Conservation (phyloP, 2,888 invertebrate genomes). For the Aleiodes alternator region DNA sequence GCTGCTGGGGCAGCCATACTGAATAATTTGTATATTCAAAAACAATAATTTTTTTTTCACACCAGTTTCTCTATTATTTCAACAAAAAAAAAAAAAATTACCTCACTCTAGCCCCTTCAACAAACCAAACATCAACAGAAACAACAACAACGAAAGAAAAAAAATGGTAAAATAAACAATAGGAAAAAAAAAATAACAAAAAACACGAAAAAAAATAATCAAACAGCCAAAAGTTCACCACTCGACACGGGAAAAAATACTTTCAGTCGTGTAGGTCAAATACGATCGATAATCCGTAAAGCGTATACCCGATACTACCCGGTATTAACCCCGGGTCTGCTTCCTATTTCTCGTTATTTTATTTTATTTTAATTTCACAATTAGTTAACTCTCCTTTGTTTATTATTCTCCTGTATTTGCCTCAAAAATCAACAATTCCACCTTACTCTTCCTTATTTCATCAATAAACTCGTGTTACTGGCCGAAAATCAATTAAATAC, state of each 20-base stretch:
- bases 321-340: slow-evolving; percentile 17
- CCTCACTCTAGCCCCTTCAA: slow-evolving; percentile 20
- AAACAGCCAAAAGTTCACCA: background rate
- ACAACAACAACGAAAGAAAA: background rate
- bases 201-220: slow-evolving; percentile 38
- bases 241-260: background rate
- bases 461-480: background rate
- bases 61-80: slow-evolving; percentile 16
- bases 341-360: background rate
- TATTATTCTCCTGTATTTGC: slow-evolving; percentile 13
- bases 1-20: slow-evolving; percentile 92
- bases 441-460: background rate
- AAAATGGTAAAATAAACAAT: background rate
- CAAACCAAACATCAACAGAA: background rate
- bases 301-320: slow-evolving; percentile 31
- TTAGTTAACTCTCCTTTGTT: slow-evolving; percentile 32
- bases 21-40: slow-evolving; percentile 66
- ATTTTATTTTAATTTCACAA: background rate
- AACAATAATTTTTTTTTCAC: slow-evolving; percentile 44
- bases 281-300: slow-evolving; percentile 69
- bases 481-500: background rate
- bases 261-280: slow-evolving; percentile 63
- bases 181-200: background rate
- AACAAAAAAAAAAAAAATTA: background rate
- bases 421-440: no score